Evolutionary conservation across 2,797 vertebrate genomes (phyloP).

Genomic region (Meriones psammophilus): DNA sequence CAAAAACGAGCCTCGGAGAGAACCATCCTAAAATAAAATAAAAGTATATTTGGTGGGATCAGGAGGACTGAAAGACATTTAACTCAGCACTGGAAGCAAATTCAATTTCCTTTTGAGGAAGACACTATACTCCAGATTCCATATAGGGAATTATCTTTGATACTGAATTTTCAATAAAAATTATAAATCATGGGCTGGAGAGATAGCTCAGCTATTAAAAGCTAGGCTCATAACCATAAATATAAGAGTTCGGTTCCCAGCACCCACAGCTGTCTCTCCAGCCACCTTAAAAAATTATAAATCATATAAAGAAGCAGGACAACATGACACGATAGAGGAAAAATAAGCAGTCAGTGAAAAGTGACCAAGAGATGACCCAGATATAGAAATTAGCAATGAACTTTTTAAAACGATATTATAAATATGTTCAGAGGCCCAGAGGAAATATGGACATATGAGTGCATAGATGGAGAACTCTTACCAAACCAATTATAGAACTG

Average conservation of each 20-base stretch:
- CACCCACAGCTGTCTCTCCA: too few species aligned
- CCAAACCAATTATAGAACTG: background rate
- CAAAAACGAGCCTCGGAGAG: background rate
- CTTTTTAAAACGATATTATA: slow-evolving; percentile 45
- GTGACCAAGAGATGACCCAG: slow-evolving; percentile 4
- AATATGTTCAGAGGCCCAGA: slow-evolving; percentile 5
- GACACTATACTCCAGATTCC: background rate
- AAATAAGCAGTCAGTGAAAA: slow-evolving; percentile 17
- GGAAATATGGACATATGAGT: slow-evolving; percentile 40
- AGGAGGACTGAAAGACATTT: background rate
- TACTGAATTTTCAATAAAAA: background rate
- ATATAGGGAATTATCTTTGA: background rate
- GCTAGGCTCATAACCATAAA: too few species aligned
- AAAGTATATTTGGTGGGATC: background rate
- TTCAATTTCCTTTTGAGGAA: slow-evolving; percentile 37
- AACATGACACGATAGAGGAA: slow-evolving; percentile 6
- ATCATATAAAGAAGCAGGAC: slow-evolving; percentile 37
- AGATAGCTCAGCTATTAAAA: too few species aligned
- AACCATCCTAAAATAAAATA: background rate
- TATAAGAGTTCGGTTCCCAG: too few species aligned
- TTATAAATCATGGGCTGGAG: background rate
- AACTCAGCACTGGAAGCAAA: background rate
- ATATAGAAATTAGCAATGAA: background rate
- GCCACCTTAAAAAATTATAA: background rate
- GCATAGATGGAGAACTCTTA: slow-evolving; percentile 63